Evolutionary conservation across 2,888 invertebrate species (phyloP).

Genomic region (Nebria salina): DNA sequence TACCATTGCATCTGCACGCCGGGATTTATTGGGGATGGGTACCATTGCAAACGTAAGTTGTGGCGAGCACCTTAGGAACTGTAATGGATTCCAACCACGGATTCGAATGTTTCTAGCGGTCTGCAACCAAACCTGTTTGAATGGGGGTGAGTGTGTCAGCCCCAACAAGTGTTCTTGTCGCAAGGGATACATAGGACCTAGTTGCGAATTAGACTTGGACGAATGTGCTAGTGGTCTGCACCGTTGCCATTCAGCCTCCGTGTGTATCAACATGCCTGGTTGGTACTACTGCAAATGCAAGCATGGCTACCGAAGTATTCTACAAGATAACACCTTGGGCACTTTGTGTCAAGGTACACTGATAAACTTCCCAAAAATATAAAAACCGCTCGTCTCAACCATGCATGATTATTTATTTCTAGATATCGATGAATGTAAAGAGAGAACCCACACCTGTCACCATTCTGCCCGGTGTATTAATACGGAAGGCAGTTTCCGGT

Average conservation of each 20-base stretch:
- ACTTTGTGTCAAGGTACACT: constrained; percentile 71
- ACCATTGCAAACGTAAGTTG: constrained; percentile 79
- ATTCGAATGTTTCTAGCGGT: constrained; percentile 67
- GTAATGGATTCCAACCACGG: background rate
- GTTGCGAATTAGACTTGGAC: constrained; percentile 88
- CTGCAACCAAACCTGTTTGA: constrained; percentile 82
- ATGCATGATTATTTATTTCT: constrained; percentile 53
- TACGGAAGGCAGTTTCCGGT: constrained; percentile 80
- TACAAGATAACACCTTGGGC: constrained; percentile 67
- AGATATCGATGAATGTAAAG: constrained; percentile 87
- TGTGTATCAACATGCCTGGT: constrained; percentile 88
- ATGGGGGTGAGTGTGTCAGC: constrained; percentile 82
- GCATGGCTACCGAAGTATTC: constrained; percentile 75
- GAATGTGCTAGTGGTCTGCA: constrained; percentile 79
- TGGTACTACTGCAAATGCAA: constrained; percentile 90
- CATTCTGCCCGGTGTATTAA: constrained; percentile 81
- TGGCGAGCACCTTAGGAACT: background rate
- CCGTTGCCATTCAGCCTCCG: constrained; percentile 78
- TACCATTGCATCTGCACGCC: constrained; percentile 78
- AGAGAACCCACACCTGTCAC: constrained; percentile 82
- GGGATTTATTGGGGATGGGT: constrained; percentile 83
- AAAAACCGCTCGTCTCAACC: background rate
- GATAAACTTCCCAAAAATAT: background rate
- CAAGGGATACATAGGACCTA: constrained; percentile 81
- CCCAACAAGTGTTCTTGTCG: constrained; percentile 84